Percentiles rank a stretch among this genome's conserved stretches.
These are phyloP conservation scores for Drosophila paranaensis DNA, from an alignment of 2,888 invertebrate genomes.

Conservation along the genomic window DNA sequence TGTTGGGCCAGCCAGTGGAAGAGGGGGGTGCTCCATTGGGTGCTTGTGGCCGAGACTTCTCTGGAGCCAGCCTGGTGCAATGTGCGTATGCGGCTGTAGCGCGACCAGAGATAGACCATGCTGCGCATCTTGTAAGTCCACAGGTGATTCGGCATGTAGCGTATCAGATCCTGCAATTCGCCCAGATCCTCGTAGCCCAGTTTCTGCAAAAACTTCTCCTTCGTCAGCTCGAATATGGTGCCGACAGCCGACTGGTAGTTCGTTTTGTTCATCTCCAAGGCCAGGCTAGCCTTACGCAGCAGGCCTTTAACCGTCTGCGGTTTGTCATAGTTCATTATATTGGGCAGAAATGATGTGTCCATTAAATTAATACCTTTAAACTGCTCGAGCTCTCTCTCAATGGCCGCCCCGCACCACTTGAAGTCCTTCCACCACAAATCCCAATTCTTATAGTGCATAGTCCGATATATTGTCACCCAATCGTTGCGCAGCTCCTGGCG, in stretches of 20 bases:
- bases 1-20: constrained; percentile 60
- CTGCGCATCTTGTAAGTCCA: constrained; percentile 57
- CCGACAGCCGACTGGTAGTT: constrained; percentile 33
- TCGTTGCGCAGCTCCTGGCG: constrained; percentile 12
- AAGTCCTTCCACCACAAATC: constrained; percentile 55
- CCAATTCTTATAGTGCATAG: constrained; percentile 42
- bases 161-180: constrained; percentile 47
- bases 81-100: constrained; percentile 24
- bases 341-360: constrained; percentile 3
- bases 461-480: constrained; percentile 26
- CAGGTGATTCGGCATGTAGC: constrained; percentile 46
- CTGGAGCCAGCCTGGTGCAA: neutral
- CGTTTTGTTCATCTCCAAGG: constrained; percentile 22
- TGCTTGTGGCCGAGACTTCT: neutral
- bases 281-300: neutral
- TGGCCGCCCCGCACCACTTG: constrained; percentile 38
- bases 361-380: constrained; percentile 31
- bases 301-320: neutral
- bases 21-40: constrained; percentile 38
- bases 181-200: neutral
- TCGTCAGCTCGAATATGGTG: constrained; percentile 39
- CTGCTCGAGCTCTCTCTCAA: constrained; percentile 31
- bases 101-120: constrained; percentile 56
- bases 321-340: neutral
- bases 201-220: constrained; percentile 18